Evolutionary conservation across 1,140 invertebrate species (phyloP), one percentile per base, ranked within the genome.

Genomic region (Cheumatopsyche charites): DNA sequence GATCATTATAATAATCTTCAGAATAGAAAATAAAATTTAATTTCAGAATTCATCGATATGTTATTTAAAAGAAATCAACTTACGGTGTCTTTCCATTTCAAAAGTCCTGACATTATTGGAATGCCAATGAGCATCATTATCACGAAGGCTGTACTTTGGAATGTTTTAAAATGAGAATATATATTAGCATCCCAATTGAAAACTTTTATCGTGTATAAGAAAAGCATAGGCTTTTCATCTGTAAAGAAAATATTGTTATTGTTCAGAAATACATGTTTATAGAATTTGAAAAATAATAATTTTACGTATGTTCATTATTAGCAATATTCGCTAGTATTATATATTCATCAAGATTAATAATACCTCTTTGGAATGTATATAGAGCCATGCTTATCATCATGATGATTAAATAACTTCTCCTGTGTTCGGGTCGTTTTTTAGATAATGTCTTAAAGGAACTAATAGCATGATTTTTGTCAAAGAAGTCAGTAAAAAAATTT

Each of bases 281-380:
- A n/a, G n/a, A n/a, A n/a, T 42, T 42, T 12, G 12, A 42, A 42
- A 6, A 42, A 42, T 42, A 42, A 42, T 42, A 42, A 42, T 6
- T 42, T 42, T 42, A 42, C 12, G 12, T 42, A 42, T 42, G 12
- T 42, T 6, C 5, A 42, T 6, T 42, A n/a, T n/a, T n/a, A n/a
- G n/a, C n/a, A n/a, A n/a, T n/a, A n/a, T n/a, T n/a, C n/a, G n/a
- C n/a, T n/a, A n/a, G n/a, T n/a, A n/a, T n/a, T n/a, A n/a, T n/a
- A n/a, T n/a, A n/a, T n/a, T n/a, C n/a, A n/a, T n/a, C n/a, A n/a
- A 36, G 29, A 36, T 36, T 36, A 4, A 36, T 47, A 47, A 75
- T 74, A 86, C 85, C 85, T 78, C 91, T 86, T 81, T 93, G 91
- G 73, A 93, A 92, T 47, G 90, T 90, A 76, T 93, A 93, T 11